A percentile compares a stretch with the other conserved stretches of the same genome.
These are phyloP conservation scores for Sycophila texana DNA, from an alignment of 2,888 invertebrate genomes.

Conservation along the genomic window DNA sequence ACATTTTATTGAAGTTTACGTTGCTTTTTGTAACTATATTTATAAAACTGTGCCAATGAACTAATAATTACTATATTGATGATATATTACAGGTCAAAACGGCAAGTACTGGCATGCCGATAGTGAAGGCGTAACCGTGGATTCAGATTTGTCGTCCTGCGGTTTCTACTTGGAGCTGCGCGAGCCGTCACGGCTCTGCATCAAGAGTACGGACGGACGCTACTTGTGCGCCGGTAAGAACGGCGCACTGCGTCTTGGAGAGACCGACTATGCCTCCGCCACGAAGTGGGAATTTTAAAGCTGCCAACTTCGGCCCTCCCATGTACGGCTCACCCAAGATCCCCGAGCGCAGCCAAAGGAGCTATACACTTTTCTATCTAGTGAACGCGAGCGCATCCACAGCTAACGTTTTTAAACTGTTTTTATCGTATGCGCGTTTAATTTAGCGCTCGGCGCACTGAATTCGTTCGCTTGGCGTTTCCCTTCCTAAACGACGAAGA, in stretches of 20 bases:
- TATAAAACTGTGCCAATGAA: no score
- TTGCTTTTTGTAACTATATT: no score
- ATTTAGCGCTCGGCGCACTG: conserved; percentile 30
- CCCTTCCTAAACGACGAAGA: conserved; percentile 10
- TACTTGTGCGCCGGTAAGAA: conserved; percentile 94
- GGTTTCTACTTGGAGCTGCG: conserved; percentile 95
- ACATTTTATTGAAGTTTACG: no score
- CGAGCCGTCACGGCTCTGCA: conserved; percentile 94
- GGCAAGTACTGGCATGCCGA: conserved; percentile 96
- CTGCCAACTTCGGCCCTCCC: not conserved
- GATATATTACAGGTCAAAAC: conserved; percentile 83
- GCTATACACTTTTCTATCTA: not conserved
- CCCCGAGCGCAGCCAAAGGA: no score
- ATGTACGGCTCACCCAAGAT: not conserved
- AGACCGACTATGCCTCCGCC: conserved; percentile 85
- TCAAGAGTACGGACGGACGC: conserved; percentile 85
- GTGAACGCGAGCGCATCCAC: no score
- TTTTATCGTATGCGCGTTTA: conserved; percentile 32
- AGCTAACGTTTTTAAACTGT: not conserved
- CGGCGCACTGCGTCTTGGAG: conserved; percentile 91
- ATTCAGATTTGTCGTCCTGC: conserved; percentile 86
- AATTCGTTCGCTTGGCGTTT: conserved; percentile 10
- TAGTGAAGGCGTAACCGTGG: conserved; percentile 90
- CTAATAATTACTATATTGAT: no score
- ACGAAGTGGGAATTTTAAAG: conserved; percentile 96